Evolutionary conservation across 53 echinoderm and acorn worm species (phyloP).

Genomic region (Temnopleurus reevesii): DNA sequence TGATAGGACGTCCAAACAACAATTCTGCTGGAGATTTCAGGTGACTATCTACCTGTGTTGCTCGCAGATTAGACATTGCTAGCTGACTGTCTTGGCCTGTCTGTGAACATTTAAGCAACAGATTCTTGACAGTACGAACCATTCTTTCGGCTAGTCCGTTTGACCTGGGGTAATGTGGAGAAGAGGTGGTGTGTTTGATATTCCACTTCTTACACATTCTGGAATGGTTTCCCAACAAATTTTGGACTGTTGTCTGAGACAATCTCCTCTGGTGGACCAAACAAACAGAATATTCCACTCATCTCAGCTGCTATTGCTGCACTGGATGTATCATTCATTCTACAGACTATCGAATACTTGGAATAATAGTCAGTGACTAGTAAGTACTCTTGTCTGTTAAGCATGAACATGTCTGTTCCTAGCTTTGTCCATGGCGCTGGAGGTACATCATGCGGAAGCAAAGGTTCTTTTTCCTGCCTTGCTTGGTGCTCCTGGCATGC

Average conservation of each 20-base stretch:
- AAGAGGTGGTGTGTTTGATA: constrained; percentile 67
- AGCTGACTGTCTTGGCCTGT: constrained; percentile 62
- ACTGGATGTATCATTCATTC: too few relatives aligned
- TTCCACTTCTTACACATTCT: constrained; percentile 66
- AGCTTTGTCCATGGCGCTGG: constrained; percentile 62
- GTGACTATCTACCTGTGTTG: constrained; percentile 63
- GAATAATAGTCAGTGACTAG: too few relatives aligned
- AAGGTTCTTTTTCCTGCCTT: constrained; percentile 38
- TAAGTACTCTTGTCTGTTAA: constrained; percentile 42
- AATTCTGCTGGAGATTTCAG: constrained; percentile 77
- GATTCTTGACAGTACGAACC: constrained; percentile 69
- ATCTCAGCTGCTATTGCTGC: constrained; percentile 9
- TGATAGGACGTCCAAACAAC: constrained; percentile 60
- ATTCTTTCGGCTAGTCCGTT: constrained; percentile 73
- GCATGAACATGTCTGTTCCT: constrained; percentile 64
- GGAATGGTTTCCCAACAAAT: constrained; percentile 60
- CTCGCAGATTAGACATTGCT: constrained; percentile 55
- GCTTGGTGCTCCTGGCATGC: constrained; percentile 58
- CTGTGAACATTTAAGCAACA: constrained; percentile 68
- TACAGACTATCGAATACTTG: too few relatives aligned
- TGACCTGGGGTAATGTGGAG: constrained; percentile 67
- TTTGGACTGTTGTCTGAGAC: constrained; percentile 74
- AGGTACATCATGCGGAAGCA: constrained; percentile 61
- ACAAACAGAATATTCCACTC: constrained; percentile 41
- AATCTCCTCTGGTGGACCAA: constrained; percentile 59